Percentiles rank a stretch among this genome's conserved stretches.
Evolutionary conservation across 2,797 vertebrate species (phyloP).

Genomic region (Characodon lateralis): DNA sequence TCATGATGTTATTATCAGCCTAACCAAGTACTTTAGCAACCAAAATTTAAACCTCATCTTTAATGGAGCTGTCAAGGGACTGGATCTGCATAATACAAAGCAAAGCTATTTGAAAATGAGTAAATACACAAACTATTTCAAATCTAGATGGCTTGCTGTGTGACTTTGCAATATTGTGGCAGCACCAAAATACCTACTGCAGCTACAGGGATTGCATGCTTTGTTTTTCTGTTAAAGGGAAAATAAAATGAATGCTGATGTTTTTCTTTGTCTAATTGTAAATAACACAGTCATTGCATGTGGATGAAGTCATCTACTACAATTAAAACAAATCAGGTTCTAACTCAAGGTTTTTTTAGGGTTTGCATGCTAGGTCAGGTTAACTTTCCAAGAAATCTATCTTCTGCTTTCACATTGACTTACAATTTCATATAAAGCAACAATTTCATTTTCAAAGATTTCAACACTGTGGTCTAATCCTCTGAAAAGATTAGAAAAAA

Average conservation of each 20-base stretch:
- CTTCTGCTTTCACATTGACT: not conserved
- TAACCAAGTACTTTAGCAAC: not conserved
- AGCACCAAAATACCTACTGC: not conserved
- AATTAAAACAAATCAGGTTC: slow-evolving; percentile 37
- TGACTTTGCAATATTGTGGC: not conserved
- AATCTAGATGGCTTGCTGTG: not conserved
- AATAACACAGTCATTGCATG: slow-evolving; percentile 9
- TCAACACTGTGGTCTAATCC: no score
- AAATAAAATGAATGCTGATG: slow-evolving; percentile 2
- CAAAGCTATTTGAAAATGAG: not conserved
- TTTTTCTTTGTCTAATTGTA: slow-evolving; percentile 11
- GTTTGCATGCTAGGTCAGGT: not conserved
- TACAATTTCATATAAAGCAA: not conserved
- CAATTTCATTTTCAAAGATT: no score
- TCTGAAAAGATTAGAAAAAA: not conserved
- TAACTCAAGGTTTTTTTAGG: slow-evolving; percentile 30
- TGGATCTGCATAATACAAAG: not conserved
- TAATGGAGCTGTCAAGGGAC: not conserved
- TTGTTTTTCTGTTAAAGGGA: not conserved
- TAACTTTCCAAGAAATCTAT: not conserved
- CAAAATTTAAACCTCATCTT: not conserved
- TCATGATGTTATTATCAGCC: not conserved
- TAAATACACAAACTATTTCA: not conserved
- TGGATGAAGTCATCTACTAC: slow-evolving; percentile 22
- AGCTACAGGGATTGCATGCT: not conserved